Percentiles rank a stretch among this genome's conserved stretches.
Conservation (phyloP, 2,888 invertebrate genomes). For the Acronicta psi region DNA sequence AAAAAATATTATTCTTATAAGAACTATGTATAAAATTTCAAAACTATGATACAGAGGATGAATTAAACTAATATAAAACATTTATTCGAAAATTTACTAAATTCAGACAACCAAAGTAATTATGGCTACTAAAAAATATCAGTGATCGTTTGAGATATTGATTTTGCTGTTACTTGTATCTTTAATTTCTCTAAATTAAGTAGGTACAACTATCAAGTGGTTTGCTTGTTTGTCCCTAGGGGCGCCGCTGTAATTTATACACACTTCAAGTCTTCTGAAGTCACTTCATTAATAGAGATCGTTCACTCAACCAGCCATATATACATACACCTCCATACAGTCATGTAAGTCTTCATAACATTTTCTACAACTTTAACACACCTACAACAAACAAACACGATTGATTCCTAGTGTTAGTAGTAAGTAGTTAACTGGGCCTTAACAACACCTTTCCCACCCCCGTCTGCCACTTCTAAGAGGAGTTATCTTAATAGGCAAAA, state of each 20-base stretch:
- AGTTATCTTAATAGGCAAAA: too few relatives aligned
- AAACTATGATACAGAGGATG: constrained; percentile 12
- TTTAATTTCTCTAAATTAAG: background rate
- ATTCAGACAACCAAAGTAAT: background rate
- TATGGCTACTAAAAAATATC: background rate
- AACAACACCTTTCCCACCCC: too few relatives aligned
- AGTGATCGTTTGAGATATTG: too few relatives aligned
- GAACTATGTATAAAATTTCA: constrained; percentile 7
- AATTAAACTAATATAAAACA: constrained; percentile 16
- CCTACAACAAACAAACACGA: too few relatives aligned
- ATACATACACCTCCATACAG: background rate
- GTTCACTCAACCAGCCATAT: background rate
- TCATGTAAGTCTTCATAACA: background rate
- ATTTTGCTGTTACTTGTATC: too few relatives aligned
- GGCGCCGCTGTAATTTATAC: too few relatives aligned
- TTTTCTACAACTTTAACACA: background rate
- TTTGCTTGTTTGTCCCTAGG: too few relatives aligned
- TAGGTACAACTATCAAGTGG: background rate
- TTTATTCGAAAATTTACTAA: constrained; percentile 10
- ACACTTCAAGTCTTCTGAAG: too few relatives aligned
- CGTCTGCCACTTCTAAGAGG: too few relatives aligned
- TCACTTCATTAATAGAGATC: background rate
- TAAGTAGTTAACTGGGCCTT: too few relatives aligned
- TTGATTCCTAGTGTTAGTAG: too few relatives aligned
- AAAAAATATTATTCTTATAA: constrained; percentile 14